A percentile compares a stretch with the other conserved stretches of the same genome.
Conservation (phyloP, 2,797 vertebrate genomes). For the Carapus acus region DNA sequence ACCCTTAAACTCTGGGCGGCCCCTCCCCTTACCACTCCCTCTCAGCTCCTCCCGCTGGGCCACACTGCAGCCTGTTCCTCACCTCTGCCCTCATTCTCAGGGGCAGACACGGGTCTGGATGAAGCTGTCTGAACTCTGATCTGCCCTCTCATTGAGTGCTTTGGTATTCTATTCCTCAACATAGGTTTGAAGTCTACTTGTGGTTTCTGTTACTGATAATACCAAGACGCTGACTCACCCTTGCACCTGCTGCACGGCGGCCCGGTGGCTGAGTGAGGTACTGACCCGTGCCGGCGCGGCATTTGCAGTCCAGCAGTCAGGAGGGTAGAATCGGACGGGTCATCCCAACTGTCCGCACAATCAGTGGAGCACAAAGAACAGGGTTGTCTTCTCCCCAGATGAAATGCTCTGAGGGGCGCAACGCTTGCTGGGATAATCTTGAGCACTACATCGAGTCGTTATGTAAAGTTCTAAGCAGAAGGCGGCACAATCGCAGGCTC, state of each 20-base stretch:
- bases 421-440: slow-evolving; percentile 26
- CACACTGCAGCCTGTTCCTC: no score
- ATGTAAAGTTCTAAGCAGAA: slow-evolving; percentile 21
- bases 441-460: no score
- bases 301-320: slow-evolving; percentile 37
- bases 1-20: no score
- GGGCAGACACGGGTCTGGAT: no score
- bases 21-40: no score
- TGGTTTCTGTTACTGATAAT: not conserved
- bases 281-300: slow-evolving; percentile 49
- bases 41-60: no score
- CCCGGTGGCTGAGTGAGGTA: slow-evolving; percentile 5
- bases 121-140: no score
- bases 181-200: not conserved
- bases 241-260: slow-evolving; percentile 25
- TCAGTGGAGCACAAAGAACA: slow-evolving; percentile 17
- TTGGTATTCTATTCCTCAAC: not conserved
- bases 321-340: slow-evolving; percentile 3
- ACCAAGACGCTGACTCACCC: slow-evolving; percentile 19
- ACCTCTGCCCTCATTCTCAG: no score
- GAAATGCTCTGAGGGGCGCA: slow-evolving; percentile 29
- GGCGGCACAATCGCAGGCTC: slow-evolving; percentile 23
- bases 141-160: no score
- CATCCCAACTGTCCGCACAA: slow-evolving; percentile 10
- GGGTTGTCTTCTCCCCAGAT: slow-evolving; percentile 25